Conservation (phyloP, 2,888 invertebrate species). For the Cylindroiulus punctatus region DNA sequence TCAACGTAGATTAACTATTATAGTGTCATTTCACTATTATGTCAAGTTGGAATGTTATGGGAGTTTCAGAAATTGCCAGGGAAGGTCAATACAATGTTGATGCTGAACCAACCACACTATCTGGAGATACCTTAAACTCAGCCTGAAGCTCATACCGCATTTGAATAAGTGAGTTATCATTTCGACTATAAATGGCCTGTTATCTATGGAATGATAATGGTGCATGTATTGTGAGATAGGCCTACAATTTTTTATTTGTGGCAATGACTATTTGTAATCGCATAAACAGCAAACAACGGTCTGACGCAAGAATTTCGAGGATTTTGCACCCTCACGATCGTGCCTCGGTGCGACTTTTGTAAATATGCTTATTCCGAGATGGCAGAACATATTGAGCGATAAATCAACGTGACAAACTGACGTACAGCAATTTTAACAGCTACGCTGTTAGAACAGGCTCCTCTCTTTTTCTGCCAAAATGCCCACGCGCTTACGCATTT, state of each 20-base stretch:
- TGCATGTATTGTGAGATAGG: background rate
- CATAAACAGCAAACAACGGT: background rate
- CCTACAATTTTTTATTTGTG: background rate
- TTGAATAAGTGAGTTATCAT: background rate
- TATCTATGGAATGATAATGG: background rate
- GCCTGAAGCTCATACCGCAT: no score
- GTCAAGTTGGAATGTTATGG: no score
- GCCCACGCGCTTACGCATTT: background rate
- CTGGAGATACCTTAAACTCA: no score
- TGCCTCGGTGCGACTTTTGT: background rate
- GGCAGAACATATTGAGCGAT: background rate
- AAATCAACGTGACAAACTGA: background rate
- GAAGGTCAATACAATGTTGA: background rate
- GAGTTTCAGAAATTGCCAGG: background rate
- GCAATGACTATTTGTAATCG: background rate
- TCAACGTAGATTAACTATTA: no score
- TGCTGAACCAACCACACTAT: no score
- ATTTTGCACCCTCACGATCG: background rate
- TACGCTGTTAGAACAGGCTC: background rate
- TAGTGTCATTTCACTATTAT: no score
- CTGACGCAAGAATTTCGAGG: slow-evolving; percentile 14
- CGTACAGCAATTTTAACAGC: background rate
- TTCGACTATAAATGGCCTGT: background rate
- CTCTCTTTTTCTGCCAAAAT: background rate
- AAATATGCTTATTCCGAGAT: slow-evolving; percentile 1